Base-by-base conservation (phyloP, 2,797 vertebrate species). In the Clarias platycephalus region DNA sequence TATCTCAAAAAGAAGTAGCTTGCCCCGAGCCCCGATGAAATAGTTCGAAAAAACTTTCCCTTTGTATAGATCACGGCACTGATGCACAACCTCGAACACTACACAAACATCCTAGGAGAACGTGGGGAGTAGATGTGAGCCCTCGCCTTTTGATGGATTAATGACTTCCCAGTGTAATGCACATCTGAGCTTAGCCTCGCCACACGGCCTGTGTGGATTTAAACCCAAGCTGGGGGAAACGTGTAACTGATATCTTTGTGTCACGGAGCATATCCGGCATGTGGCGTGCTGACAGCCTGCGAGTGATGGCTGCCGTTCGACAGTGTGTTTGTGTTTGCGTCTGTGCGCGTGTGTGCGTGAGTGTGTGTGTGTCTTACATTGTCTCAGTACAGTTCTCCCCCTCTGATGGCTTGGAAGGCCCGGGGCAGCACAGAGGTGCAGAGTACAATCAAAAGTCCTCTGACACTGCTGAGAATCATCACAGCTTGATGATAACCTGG, bases 391-490 rank as follows among this genome's bases (percentile, higher is more conserved):
- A 91, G 90, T 93, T 92, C 91, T 92, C 93, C 77, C 91, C 92
- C 60, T 86, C 85, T 88, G 88, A 86, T 75, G 82, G 84, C 80
- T 81, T 66, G 60, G 81, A 85, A 74, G 77, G 93, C 94, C 90
- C 9, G 84, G 88, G 91, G 94, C 93, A 82, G 91, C 78, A 74
- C 81, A 84, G 75, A 93, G 89, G 90, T 89, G 90, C 92, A 92
- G 91, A 82, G 89, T 94, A 95, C 94, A 95, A 95, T 95, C 93
- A 95, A 94, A 94, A 90, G 87, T 89, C 88, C 88, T 85, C 63
- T 88, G 87, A 90, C 89, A 89, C 86, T 75, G 79, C 89, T 84
- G 84, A 88, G 89, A 88, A 89, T 90, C 91, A 89, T 91, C 89
- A 88, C 90, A 90, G 89, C 84, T 90, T 86, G 90, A 88, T 90